phyloP scores from a whole-genome alignment of 2,113 vertebrate species.

The Sylvia atricapilla region DNA sequence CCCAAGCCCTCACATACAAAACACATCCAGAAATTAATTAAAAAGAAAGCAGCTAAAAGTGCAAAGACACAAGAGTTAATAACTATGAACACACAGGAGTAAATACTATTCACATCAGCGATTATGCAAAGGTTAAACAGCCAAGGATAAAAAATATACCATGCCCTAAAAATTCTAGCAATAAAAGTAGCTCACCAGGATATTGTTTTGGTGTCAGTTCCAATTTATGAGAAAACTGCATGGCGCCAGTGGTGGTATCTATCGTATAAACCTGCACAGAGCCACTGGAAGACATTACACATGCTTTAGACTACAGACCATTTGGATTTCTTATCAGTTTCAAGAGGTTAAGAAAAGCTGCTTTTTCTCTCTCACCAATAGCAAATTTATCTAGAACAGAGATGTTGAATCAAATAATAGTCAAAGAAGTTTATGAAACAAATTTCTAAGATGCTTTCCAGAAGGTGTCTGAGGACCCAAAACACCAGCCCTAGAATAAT shows the following conservation, averaged over 20 bases:
- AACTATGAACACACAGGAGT: neutral
- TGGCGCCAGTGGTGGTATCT: slow-evolving; percentile 91
- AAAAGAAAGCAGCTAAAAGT: neutral
- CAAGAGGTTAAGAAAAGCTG: neutral
- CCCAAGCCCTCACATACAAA: neutral
- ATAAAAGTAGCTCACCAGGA: slow-evolving; percentile 81
- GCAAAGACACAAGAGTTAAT: neutral
- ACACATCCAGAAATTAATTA: neutral
- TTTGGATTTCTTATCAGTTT: neutral
- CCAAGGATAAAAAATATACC: neutral
- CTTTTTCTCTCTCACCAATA: neutral
- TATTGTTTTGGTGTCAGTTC: slow-evolving; percentile 98
- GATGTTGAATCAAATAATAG: neutral
- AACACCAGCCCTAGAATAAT: neutral
- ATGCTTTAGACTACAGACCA: neutral
- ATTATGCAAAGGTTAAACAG: neutral
- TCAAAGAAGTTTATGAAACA: neutral
- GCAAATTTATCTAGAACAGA: neutral
- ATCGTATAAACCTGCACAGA: slow-evolving; percentile 95
- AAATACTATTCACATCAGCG: neutral
- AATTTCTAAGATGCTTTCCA: neutral
- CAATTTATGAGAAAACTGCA: slow-evolving; percentile 96
- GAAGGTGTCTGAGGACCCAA: neutral
- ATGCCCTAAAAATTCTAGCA: neutral
- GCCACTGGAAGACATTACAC: slow-evolving; percentile 79